phyloP scores from a whole-genome alignment of 2,797 vertebrate genomes.

The Botia kubotai region DNA sequence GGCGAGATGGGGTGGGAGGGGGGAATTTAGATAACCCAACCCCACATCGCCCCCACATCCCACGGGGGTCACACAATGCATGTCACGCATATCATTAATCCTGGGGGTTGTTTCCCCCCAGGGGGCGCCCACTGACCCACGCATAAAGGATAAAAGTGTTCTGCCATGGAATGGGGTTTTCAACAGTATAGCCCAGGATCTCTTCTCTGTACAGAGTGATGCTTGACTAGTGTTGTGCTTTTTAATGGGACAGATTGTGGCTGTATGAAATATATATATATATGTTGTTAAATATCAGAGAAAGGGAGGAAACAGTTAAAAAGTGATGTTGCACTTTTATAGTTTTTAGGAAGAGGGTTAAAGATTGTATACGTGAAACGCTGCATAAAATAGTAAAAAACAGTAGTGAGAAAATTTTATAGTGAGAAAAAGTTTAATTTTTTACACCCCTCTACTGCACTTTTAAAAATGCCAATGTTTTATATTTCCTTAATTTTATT shows the following conservation, averaged over 20 bases:
- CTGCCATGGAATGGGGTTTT: slow-evolving; percentile 77
- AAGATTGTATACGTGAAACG: slow-evolving; percentile 17
- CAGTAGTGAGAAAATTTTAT: too few species aligned
- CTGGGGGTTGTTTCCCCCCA: slow-evolving; percentile 84
- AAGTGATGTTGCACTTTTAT: slow-evolving; percentile 5
- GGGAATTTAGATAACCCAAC: slow-evolving; percentile 68
- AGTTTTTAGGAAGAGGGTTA: slow-evolving; percentile 28
- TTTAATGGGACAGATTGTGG: slow-evolving; percentile 6
- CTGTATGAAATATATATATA: not conserved
- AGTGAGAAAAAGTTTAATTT: too few species aligned
- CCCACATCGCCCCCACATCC: slow-evolving; percentile 72
- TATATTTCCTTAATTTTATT: too few species aligned
- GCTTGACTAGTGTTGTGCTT: not conserved
- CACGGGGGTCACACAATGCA: slow-evolving; percentile 78
- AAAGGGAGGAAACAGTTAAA: slow-evolving; percentile 56
- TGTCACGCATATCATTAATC: slow-evolving; percentile 92
- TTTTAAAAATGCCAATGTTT: too few species aligned
- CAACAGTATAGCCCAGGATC: slow-evolving; percentile 60
- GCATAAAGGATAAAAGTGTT: slow-evolving; percentile 88
- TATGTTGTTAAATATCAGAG: slow-evolving; percentile 43
- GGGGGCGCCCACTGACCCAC: slow-evolving; percentile 89
- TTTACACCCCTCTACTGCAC: too few species aligned
- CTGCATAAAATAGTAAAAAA: not conserved
- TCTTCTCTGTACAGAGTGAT: slow-evolving; percentile 65
- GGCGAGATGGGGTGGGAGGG: slow-evolving; percentile 58